Conservation (phyloP, 2,113 vertebrate species). For the Regulus satrapa region DNA sequence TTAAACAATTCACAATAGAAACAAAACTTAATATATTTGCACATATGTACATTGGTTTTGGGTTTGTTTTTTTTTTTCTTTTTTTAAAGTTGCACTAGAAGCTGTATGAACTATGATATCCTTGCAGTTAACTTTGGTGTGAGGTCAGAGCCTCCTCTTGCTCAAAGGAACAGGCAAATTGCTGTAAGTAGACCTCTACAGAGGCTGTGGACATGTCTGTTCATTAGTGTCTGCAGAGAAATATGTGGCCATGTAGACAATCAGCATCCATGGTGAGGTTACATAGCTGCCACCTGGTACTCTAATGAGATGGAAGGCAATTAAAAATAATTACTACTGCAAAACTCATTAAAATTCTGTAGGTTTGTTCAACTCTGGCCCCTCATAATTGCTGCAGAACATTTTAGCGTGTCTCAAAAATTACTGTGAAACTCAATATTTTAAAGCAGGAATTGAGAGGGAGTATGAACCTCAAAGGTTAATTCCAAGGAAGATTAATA, state of each 20-base stretch:
- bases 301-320: constrained; percentile 46
- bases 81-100: background rate
- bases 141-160: background rate
- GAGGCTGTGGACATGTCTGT: background rate
- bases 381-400: background rate
- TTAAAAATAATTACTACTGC: constrained; percentile 61
- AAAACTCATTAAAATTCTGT: constrained; percentile 39
- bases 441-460: background rate
- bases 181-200: background rate
- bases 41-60: background rate
- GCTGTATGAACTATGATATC: accelerated
- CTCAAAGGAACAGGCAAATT: background rate
- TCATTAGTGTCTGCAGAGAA: constrained; percentile 17
- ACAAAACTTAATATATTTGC: background rate
- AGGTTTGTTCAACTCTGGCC: constrained; percentile 1
- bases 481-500: background rate
- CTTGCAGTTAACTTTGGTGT: background rate
- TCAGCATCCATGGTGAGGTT: background rate
- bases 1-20: background rate
- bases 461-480: background rate
- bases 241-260: background rate
- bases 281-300: constrained; percentile 35
- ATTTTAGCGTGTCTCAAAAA: background rate
- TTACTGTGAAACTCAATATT: background rate
- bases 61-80: background rate